Base-by-base conservation (phyloP, 1,140 invertebrate species). In the Aplysia californica region DNA sequence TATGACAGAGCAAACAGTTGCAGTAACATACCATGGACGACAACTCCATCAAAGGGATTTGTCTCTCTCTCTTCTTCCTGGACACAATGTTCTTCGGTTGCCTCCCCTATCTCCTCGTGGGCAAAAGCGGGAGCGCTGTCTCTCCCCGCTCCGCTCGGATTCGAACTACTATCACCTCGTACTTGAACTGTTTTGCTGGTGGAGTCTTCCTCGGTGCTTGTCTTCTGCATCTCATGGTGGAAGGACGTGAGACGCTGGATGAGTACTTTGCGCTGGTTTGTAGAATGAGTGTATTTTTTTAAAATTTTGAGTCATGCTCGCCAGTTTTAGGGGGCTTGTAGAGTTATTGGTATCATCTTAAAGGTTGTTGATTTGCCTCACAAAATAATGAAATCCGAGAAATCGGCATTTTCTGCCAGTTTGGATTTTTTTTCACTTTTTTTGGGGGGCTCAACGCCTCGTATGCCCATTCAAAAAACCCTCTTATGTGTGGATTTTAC, bases 201-300 rank as follows among this genome's bases (percentile, higher is more conserved):
- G 92, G 92, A 35, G 91, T 92, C 41, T 92, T 92, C 80, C 83
- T 92, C n/a, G 90, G 85, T 0, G 91, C 91, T 18, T 91, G 91
- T 75, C 84, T 92, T 21, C 81, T 92, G 1, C 89, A 92, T 80
- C 81, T 92, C 55, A 86, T 91, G 70, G 91, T 91, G 0, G 90
- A 91, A 74, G 91, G 91, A 5, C 76, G 85, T 35, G 84, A 88
- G 26, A 81, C 76, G 56, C 78, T 91, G 6, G 72, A 79, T 18
- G 38, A 73, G n/a, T 76, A 70, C 56, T 59, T 72, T 23, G 18
- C 66, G 38, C 5, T 26, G 66, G 72, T 67, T n/a, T 58, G 70
- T n/a, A n/a, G n/a, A n/a, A n/a, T n/a, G n/a, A n/a, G n/a, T n/a
- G n/a, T n/a, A n/a, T n/a, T n/a, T n/a, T n/a, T n/a, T n/a, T n/a